These are phyloP conservation scores for Zele albiditarsus DNA, from an alignment of 2,888 invertebrate genomes.

Conservation along the genomic window DNA sequence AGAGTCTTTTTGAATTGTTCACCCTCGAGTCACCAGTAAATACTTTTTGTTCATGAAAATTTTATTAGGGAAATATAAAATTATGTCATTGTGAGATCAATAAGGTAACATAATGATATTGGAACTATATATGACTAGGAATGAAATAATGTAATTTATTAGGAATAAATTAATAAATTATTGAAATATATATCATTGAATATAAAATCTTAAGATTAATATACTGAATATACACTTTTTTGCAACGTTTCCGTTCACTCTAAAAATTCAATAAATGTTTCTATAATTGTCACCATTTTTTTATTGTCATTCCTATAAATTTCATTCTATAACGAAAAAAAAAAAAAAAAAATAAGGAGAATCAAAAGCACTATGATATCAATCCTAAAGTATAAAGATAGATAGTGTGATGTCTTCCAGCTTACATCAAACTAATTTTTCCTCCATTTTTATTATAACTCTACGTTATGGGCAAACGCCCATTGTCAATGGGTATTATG, in stretches of 20 bases:
- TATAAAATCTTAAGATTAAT: too few relatives aligned
- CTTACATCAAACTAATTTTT: not conserved
- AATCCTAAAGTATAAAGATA: not conserved
- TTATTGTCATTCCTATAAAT: too few relatives aligned
- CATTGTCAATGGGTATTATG: slow-evolving; percentile 3
- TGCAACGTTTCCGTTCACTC: too few relatives aligned
- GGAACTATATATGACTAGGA: too few relatives aligned
- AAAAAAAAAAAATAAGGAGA: slow-evolving; percentile 8
- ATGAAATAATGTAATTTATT: too few relatives aligned
- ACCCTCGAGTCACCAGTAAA: slow-evolving; percentile 38
- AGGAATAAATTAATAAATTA: too few relatives aligned
- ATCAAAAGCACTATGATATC: not conserved
- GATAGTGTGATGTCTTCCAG: not conserved
- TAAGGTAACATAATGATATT: not conserved
- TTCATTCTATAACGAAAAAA: not conserved
- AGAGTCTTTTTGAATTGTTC: slow-evolving; percentile 52
- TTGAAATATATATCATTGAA: too few relatives aligned
- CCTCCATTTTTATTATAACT: not conserved
- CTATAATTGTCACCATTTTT: too few relatives aligned
- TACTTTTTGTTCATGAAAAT: slow-evolving; percentile 32
- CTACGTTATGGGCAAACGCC: not conserved
- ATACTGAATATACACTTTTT: too few relatives aligned
- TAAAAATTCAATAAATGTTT: too few relatives aligned
- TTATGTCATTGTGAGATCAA: not conserved
- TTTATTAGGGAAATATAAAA: slow-evolving; percentile 18